Percentiles rank a stretch among this genome's conserved stretches.
These are phyloP conservation scores for Lithodes maja DNA, from an alignment of 2,888 invertebrate species.

Conservation along the genomic window DNA sequence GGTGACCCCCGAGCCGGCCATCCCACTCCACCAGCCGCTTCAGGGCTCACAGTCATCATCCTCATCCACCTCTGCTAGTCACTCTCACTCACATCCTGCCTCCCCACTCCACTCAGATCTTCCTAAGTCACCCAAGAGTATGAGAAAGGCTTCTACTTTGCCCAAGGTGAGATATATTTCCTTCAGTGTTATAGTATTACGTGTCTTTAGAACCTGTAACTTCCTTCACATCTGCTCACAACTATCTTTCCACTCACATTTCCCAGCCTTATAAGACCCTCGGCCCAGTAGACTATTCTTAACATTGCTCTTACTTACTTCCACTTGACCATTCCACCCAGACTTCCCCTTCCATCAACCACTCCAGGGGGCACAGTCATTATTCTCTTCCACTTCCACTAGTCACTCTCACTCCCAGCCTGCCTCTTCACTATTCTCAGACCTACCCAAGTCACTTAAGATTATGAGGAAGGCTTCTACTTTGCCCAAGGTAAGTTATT, in stretches of 20 bases:
- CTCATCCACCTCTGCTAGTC: constrained; percentile 4
- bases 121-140: constrained; percentile 60
- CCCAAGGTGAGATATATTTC: constrained; percentile 49
- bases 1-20: constrained; percentile 83
- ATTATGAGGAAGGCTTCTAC: too few species aligned
- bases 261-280: too few species aligned
- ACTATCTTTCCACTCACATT: background rate
- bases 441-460: too few species aligned
- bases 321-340: constrained; percentile 73
- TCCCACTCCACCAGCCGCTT: constrained; percentile 69
- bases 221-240: background rate
- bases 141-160: constrained; percentile 63
- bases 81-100: constrained; percentile 61
- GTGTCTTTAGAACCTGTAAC: background rate
- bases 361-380: constrained; percentile 44
- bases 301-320: too few species aligned
- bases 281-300: too few species aligned
- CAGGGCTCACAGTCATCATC: constrained; percentile 39
- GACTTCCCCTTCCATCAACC: constrained; percentile 71
- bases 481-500: too few species aligned
- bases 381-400: background rate
- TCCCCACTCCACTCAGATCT: constrained; percentile 60
- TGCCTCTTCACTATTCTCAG: too few species aligned
- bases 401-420: constrained; percentile 32
- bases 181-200: too few species aligned